Conservation (phyloP, 2,113 vertebrate species). For the Clupea harengus region DNA sequence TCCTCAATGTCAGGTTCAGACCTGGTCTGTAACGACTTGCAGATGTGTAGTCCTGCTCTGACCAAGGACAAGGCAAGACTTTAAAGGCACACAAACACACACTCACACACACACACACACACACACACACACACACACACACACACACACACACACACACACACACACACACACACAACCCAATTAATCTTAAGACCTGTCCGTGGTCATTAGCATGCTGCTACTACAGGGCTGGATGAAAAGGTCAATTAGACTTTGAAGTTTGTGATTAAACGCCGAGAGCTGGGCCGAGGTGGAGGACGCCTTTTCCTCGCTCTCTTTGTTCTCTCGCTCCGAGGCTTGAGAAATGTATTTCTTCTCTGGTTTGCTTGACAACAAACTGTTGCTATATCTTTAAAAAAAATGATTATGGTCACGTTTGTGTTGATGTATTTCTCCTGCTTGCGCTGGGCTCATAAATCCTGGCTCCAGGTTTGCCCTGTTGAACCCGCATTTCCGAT, state of each 20-base stretch:
- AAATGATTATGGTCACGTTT: background rate
- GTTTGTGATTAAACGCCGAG: conserved; percentile 65
- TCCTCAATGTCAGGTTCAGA: conserved; percentile 43
- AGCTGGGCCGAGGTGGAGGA: conserved; percentile 30
- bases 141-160: no score
- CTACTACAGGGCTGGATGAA: conserved; percentile 67
- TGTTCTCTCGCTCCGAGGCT: conserved; percentile 42
- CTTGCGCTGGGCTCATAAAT: background rate
- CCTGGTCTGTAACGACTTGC: conserved; percentile 59
- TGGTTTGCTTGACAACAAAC: background rate
- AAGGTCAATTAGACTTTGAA: conserved; percentile 72
- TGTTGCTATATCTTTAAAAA: background rate
- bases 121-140: no score
- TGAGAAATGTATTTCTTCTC: conserved; percentile 25
- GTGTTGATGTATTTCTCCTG: background rate
- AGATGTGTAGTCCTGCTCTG: conserved; percentile 58
- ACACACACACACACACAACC: conserved; percentile 35
- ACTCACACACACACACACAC: no score
- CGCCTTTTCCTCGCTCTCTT: conserved; percentile 32
- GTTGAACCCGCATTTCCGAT: background rate
- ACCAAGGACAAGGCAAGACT: conserved; percentile 63
- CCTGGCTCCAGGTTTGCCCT: background rate
- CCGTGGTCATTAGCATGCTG: conserved; percentile 61
- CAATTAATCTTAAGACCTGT: conserved; percentile 67
- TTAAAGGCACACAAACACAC: no score